Percentiles rank a stretch among this genome's conserved stretches.
Evolutionary conservation across 1,140 invertebrate species (phyloP).

Genomic region (Trachymyrmex septentrionalis): DNA sequence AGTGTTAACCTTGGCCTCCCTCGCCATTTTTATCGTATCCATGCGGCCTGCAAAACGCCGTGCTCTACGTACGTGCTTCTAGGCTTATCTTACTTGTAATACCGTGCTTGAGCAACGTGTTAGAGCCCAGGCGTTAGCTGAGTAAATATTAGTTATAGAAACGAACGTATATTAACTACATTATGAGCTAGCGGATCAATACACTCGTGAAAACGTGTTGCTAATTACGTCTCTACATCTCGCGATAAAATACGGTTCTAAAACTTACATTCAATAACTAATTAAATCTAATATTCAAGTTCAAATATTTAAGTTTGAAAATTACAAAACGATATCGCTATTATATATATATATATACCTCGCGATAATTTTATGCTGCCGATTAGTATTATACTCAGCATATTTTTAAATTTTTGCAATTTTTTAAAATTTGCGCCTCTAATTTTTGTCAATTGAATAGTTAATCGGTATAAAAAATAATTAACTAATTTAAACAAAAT

Average conservation of each 20-base stretch:
- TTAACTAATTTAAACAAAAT: conserved; percentile 7
- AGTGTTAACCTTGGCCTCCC: conserved; percentile 54
- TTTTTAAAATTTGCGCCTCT: neutral
- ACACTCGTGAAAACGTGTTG: conserved; percentile 21
- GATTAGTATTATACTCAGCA: neutral
- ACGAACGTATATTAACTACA: conserved; percentile 50
- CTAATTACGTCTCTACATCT: conserved; percentile 12
- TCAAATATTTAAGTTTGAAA: neutral
- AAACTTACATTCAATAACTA: neutral
- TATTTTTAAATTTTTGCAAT: neutral
- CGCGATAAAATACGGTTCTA: neutral
- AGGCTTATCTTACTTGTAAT: conserved; percentile 57
- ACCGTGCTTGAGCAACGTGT: conserved; percentile 44
- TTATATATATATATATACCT: no score
- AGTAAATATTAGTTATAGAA: conserved; percentile 63
- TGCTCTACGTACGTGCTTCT: conserved; percentile 8
- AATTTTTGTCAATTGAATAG: neutral
- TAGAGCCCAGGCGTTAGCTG: conserved; percentile 48
- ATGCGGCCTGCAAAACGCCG: conserved; percentile 30
- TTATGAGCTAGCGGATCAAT: conserved; percentile 21
- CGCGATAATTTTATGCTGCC: neutral
- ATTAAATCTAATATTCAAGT: neutral
- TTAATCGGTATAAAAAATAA: neutral
- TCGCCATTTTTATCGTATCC: conserved; percentile 47
- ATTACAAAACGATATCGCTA: neutral